A percentile compares a stretch with the other conserved stretches of the same genome.
Conservation (phyloP, 2,113 vertebrate genomes). For the Catharus bicknelli region DNA sequence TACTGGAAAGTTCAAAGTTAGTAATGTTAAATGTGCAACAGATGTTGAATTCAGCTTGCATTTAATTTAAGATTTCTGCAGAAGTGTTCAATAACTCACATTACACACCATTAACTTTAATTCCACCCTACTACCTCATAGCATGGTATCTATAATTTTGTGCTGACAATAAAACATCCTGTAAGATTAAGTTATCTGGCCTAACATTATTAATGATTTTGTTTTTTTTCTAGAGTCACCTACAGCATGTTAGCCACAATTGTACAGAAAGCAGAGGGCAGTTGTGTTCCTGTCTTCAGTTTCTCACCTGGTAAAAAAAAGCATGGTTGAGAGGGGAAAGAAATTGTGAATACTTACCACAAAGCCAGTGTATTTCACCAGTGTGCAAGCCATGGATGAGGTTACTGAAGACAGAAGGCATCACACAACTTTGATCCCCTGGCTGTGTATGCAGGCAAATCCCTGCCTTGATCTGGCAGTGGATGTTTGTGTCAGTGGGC, state of each 20-base stretch:
- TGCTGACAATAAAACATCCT: neutral
- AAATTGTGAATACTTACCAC: neutral
- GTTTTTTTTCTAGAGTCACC: neutral
- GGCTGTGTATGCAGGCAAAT: neutral
- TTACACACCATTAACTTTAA: neutral
- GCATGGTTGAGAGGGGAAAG: neutral
- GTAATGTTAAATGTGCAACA: neutral
- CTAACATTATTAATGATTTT: neutral
- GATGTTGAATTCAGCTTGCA: neutral
- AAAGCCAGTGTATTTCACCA: neutral
- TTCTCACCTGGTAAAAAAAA: neutral
- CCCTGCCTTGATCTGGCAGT: neutral
- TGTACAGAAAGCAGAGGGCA: neutral
- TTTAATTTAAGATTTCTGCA: neutral
- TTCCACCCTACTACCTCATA: neutral
- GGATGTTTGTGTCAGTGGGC: neutral
- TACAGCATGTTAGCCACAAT: neutral
- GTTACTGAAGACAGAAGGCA: neutral
- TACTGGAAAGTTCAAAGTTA: neutral
- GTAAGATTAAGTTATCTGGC: neutral
- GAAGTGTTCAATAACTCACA: neutral
- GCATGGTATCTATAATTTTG: neutral
- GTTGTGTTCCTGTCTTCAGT: neutral
- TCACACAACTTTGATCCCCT: neutral
- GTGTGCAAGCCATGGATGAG: neutral